Evolutionary conservation across 2,113 vertebrate genomes (phyloP).

Genomic region (Patagioenas fasciata): DNA sequence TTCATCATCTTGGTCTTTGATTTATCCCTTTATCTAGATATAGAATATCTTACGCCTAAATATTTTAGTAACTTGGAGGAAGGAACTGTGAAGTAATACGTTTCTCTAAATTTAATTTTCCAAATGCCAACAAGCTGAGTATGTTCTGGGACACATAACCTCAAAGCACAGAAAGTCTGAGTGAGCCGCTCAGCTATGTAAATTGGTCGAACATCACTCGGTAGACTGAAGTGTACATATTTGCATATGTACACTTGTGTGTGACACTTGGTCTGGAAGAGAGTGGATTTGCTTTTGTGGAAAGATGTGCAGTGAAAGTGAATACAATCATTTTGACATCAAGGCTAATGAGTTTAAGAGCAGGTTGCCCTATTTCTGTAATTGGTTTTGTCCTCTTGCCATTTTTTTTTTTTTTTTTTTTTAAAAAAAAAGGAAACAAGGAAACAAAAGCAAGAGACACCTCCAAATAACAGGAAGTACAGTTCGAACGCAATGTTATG

Average conservation of each 20-base stretch:
- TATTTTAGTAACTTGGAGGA: constrained; percentile 45
- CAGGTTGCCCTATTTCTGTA: neutral
- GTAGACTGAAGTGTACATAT: constrained; percentile 21
- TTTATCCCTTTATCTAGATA: constrained; percentile 32
- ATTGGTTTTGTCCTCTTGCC: neutral
- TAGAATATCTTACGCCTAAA: constrained; percentile 25
- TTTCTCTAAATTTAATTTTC: constrained; percentile 56
- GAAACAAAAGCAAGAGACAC: neutral
- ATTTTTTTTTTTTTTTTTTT: neutral
- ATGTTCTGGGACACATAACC: constrained; percentile 30
- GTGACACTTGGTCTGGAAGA: constrained; percentile 3
- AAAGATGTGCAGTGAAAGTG: neutral
- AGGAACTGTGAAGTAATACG: constrained; percentile 14
- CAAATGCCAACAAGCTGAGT: constrained; percentile 5
- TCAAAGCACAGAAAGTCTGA: constrained; percentile 19
- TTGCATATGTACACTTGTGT: constrained; percentile 16
- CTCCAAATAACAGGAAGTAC: neutral
- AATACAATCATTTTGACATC: neutral
- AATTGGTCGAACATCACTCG: neutral
- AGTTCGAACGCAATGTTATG: neutral
- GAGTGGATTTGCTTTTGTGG: neutral
- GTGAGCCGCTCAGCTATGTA: neutral
- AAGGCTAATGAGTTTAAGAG: neutral
- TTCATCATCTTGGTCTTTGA: constrained; percentile 42
- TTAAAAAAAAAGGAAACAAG: neutral